Evolutionary conservation across 2,888 invertebrate genomes (phyloP).

Genomic region (Coelinius sp.): DNA sequence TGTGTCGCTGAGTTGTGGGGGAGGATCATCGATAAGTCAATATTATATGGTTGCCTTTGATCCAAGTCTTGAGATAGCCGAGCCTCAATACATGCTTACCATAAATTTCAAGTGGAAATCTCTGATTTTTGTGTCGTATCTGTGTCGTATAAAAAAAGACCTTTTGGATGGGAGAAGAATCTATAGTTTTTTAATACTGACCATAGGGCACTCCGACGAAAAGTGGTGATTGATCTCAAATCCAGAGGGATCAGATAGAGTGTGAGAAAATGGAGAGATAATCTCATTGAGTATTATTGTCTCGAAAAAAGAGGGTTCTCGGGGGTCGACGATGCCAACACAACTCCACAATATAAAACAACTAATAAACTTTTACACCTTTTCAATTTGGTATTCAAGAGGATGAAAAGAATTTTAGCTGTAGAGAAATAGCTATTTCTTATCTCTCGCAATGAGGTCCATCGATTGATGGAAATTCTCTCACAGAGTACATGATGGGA

Average conservation of each 20-base stretch:
- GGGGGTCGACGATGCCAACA: no score
- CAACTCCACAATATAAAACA: slow-evolving; percentile 7
- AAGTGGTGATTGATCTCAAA: not conserved
- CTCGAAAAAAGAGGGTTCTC: not conserved
- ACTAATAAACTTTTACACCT: not conserved
- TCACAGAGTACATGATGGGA: no score
- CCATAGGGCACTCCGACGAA: not conserved
- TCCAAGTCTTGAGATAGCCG: not conserved
- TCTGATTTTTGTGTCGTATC: no score
- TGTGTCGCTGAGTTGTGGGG: slow-evolving; percentile 25
- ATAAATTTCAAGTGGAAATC: not conserved
- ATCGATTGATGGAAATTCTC: no score
- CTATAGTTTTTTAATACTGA: not conserved
- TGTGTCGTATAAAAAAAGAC: no score
- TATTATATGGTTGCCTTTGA: not conserved
- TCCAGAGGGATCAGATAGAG: not conserved
- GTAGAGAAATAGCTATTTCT: no score
- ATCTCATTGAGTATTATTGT: slow-evolving; percentile 23
- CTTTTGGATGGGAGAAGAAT: no score
- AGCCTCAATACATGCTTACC: no score
- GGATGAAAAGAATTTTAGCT: no score
- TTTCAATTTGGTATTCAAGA: no score
- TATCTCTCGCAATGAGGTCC: no score
- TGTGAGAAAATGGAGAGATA: slow-evolving; percentile 32
- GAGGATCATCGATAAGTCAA: slow-evolving; percentile 25